Conservation (phyloP, 1,140 invertebrate genomes). For the Monochamus saltuarius region DNA sequence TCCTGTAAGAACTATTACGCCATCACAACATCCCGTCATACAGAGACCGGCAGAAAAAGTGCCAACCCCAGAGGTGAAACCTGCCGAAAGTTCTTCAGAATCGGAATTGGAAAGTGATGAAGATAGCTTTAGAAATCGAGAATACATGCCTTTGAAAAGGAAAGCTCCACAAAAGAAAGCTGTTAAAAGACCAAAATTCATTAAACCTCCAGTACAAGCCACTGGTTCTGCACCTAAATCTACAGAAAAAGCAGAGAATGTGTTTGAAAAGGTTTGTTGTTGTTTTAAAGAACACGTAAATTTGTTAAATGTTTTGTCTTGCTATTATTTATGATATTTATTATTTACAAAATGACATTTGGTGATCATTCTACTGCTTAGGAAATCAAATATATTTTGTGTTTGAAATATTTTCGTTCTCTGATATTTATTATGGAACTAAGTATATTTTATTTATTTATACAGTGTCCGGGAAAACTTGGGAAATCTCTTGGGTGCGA, state of each 20-base stretch:
- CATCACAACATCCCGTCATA: constrained; percentile 22
- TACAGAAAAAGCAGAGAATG: constrained; percentile 59
- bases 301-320: no score
- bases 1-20: constrained; percentile 25
- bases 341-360: no score
- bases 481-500: no score
- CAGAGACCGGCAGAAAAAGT: constrained; percentile 26
- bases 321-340: no score
- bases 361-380: no score
- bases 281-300: no score
- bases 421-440: no score
- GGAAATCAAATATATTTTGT: no score
- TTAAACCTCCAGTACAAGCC: constrained; percentile 52
- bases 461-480: no score
- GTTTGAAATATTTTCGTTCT: no score
- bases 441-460: no score
- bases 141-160: constrained; percentile 57
- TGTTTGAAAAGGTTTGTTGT: constrained; percentile 61
- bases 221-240: constrained; percentile 51
- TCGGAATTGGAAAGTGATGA: constrained; percentile 80
- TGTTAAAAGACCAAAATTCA: constrained; percentile 66
- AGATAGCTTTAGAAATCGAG: constrained; percentile 46
- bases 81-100: constrained; percentile 55
- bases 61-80: constrained; percentile 3
- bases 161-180: constrained; percentile 59